A percentile compares a stretch with the other conserved stretches of the same genome.
Conservation (phyloP, 1,140 invertebrate species). For the Phymastichus coffea region DNA sequence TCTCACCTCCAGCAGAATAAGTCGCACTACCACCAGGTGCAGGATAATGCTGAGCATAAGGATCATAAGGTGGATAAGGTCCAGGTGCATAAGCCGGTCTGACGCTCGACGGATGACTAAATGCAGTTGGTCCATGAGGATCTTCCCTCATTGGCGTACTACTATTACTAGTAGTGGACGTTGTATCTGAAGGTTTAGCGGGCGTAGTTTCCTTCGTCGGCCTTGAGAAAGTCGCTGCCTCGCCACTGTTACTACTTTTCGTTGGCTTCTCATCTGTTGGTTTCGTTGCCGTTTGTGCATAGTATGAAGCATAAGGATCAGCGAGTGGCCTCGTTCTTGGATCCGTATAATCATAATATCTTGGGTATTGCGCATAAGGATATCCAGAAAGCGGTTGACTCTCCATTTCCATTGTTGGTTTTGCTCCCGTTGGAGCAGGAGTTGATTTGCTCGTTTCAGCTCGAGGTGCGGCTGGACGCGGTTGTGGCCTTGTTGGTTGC, state of each 20-base stretch:
- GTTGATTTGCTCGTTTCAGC: neutral
- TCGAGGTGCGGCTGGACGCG: slow-evolving; percentile 24
- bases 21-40: slow-evolving; percentile 47
- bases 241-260: neutral
- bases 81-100: slow-evolving; percentile 49
- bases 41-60: slow-evolving; percentile 57
- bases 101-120: slow-evolving; percentile 53
- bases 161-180: too few relatives aligned
- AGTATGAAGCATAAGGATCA: slow-evolving; percentile 47
- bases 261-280: too few relatives aligned
- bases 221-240: neutral
- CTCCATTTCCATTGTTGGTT: neutral
- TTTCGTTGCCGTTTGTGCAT: slow-evolving; percentile 40
- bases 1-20: too few relatives aligned
- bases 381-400: slow-evolving; percentile 32
- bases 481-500: slow-evolving; percentile 5
- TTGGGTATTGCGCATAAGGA: slow-evolving; percentile 51
- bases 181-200: slow-evolving; percentile 16
- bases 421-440: slow-evolving; percentile 24
- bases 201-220: slow-evolving; percentile 20
- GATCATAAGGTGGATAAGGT: slow-evolving; percentile 58
- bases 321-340: slow-evolving; percentile 46
- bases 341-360: slow-evolving; percentile 53
- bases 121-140: slow-evolving; percentile 45
- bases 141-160: too few relatives aligned